Evolutionary conservation across 2,113 vertebrate species (phyloP).

Genomic region (Phalacrocorax carbo): DNA sequence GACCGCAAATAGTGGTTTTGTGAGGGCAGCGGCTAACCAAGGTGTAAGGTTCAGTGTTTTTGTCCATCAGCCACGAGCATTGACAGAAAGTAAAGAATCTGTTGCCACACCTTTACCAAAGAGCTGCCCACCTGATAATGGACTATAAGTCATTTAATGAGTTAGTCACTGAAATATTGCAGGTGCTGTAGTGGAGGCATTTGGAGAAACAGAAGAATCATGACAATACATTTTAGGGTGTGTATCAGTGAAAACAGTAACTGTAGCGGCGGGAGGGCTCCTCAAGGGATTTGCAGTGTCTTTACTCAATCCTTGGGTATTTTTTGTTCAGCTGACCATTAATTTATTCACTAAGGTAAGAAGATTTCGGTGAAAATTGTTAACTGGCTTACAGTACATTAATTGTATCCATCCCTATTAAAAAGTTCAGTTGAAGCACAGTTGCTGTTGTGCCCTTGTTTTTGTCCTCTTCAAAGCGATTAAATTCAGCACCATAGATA

Average conservation of each 20-base stretch:
- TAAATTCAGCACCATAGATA: not conserved
- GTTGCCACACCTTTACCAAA: conserved; percentile 82
- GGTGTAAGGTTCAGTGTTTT: conserved; percentile 94
- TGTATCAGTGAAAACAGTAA: not conserved
- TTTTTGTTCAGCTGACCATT: not conserved
- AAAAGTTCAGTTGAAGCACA: not conserved
- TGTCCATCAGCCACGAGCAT: conserved; percentile 90
- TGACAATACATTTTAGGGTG: not conserved
- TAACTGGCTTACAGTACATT: not conserved
- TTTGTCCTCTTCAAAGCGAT: not conserved
- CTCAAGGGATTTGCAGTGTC: not conserved
- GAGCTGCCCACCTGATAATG: not conserved
- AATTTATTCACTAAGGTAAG: conserved; percentile 34
- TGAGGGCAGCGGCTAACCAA: conserved; percentile 93
- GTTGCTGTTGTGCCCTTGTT: not conserved
- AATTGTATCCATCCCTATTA: conserved; percentile 21
- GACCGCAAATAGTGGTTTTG: conserved; percentile 95
- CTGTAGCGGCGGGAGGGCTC: not conserved
- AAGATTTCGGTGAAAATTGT: not conserved
- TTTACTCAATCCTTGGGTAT: not conserved
- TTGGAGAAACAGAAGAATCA: not conserved
- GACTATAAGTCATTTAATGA: not conserved
- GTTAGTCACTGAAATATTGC: not conserved
- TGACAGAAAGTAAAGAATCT: conserved; percentile 95
- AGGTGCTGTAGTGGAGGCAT: not conserved